Conservation (phyloP, 2,113 vertebrate genomes). For the Axis porcinus region DNA sequence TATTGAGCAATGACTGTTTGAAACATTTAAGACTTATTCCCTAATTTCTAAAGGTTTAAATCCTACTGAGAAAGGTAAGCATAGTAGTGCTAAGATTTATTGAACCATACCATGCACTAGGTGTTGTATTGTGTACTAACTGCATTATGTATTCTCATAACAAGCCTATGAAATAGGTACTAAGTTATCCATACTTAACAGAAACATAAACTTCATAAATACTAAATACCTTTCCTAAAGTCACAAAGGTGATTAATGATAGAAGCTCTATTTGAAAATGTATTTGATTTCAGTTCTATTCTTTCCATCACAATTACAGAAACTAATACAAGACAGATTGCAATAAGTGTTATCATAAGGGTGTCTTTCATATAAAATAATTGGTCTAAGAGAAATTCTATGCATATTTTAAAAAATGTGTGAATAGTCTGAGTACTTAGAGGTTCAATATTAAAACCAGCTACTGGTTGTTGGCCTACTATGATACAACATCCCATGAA, state of each 20-base stretch:
- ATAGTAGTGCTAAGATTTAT: background rate
- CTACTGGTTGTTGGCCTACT: background rate
- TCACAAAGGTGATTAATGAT: background rate
- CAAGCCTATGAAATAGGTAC: background rate
- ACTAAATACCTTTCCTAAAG: background rate
- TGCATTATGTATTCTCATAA: background rate
- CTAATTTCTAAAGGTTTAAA: background rate
- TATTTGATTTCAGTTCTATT: background rate
- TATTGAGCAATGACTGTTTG: background rate
- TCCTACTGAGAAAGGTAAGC: background rate
- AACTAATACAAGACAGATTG: background rate
- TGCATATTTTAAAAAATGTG: background rate
- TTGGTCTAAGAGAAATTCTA: background rate
- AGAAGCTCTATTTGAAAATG: background rate
- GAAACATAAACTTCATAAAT: background rate
- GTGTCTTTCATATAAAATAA: background rate
- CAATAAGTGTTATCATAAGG: background rate
- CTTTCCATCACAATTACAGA: background rate
- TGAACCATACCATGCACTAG: background rate
- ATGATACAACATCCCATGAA: background rate
- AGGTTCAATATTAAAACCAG: background rate
- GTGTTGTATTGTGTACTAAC: background rate
- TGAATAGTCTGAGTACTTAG: background rate
- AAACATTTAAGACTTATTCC: background rate
- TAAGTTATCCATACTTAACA: background rate